Conservation (phyloP, 2,888 invertebrate species). For the Leistus spinibarbis region DNA sequence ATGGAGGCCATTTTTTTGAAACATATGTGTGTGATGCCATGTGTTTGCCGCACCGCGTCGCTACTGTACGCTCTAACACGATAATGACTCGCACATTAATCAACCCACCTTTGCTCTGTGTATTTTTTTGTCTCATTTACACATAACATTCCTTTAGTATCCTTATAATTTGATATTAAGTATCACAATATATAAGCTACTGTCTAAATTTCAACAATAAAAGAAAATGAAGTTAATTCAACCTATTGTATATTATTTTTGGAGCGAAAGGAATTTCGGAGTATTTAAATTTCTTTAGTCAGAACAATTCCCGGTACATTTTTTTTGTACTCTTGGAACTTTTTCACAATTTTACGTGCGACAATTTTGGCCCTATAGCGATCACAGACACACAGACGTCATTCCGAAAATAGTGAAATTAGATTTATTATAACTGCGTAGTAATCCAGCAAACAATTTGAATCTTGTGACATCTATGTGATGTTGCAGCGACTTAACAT, state of each 20-base stretch:
- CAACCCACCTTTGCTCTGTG: slow-evolving; percentile 2
- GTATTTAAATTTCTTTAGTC: no score
- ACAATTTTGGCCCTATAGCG: no score
- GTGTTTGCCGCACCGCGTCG: background rate
- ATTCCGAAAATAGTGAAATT: no score
- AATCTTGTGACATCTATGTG: no score
- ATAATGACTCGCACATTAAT: slow-evolving; percentile 38
- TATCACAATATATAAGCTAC: background rate
- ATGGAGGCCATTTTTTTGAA: background rate
- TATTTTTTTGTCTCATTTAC: background rate
- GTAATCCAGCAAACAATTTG: no score
- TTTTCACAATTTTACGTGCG: no score
- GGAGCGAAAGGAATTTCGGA: background rate
- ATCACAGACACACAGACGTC: no score
- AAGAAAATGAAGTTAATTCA: background rate
- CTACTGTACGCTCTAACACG: slow-evolving; percentile 27
- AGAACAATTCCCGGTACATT: no score
- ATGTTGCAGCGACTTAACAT: no score
- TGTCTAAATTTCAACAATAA: background rate
- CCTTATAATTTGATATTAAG: background rate
- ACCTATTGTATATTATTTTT: background rate
- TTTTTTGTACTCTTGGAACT: no score
- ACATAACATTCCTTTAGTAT: background rate
- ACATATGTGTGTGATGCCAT: background rate
- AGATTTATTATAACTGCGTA: no score